These are phyloP conservation scores for Pristionchus fissidentatus DNA, from an alignment of 2,888 invertebrate genomes.

Conservation along the genomic window DNA sequence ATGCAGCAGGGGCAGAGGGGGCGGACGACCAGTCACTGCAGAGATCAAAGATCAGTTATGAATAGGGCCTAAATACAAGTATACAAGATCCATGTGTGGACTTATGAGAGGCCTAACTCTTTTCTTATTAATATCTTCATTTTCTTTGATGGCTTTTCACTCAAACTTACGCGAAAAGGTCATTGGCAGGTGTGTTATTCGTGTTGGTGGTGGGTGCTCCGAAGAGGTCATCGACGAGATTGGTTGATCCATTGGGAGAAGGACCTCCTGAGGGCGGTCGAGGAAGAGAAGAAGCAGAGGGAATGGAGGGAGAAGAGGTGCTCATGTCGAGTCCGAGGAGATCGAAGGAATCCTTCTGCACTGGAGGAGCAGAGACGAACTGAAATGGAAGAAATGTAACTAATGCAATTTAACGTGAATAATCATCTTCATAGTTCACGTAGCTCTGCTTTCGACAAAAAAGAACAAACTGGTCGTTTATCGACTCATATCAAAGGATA, in stretches of 20 bases:
- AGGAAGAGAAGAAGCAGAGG: constrained; percentile 32
- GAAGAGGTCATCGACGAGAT: constrained; percentile 34
- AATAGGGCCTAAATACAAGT: not conserved
- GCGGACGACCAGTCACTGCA: constrained; percentile 38
- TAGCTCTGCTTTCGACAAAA: no score
- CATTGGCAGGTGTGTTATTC: not conserved
- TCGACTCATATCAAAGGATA: no score
- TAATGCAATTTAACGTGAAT: not conserved
- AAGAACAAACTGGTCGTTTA: no score
- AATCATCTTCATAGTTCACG: not conserved
- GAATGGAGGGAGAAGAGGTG: not conserved
- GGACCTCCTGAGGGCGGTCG: constrained; percentile 40
- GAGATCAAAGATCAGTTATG: not conserved
- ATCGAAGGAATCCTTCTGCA: constrained; percentile 18
- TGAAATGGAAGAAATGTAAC: not conserved
- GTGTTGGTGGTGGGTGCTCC: not conserved
- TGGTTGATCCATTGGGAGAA: not conserved
- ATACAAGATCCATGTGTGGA: not conserved
- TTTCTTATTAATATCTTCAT: no score
- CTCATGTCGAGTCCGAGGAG: constrained; percentile 38
- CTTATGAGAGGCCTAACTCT: no score
- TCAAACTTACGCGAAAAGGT: constrained; percentile 41
- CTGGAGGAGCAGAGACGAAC: not conserved
- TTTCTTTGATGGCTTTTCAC: no score
- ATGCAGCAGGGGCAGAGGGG: not conserved